phyloP scores from a whole-genome alignment of 1,140 invertebrate genomes.

The Dryas iulia region DNA sequence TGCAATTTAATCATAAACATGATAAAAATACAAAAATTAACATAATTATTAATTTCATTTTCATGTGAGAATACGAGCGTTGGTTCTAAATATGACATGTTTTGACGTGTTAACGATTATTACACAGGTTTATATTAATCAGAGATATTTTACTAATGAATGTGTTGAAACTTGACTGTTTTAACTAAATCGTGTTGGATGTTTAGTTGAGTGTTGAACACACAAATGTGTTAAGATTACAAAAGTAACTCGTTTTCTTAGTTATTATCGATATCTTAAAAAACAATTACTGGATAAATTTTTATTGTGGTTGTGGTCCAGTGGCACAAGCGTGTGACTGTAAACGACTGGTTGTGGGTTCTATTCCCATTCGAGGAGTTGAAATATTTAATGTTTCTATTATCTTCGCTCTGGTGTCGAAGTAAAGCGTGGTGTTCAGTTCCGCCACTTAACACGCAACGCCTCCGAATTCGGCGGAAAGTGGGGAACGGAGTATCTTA shows the following conservation, averaged over 20 bases:
- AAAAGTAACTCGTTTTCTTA: not conserved
- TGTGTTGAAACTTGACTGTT: conserved; percentile 36
- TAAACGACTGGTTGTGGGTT: too few relatives aligned
- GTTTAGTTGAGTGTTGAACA: not conserved
- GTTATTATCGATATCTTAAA: not conserved
- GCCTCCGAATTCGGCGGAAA: too few relatives aligned
- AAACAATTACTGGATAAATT: too few relatives aligned
- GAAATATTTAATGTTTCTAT: too few relatives aligned
- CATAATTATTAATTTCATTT: conserved; percentile 51
- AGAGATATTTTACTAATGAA: conserved; percentile 45
- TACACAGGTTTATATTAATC: conserved; percentile 44
- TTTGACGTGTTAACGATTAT: conserved; percentile 62
- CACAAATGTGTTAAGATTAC: not conserved
- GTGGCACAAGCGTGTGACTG: too few relatives aligned
- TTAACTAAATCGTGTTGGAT: conserved; percentile 7
- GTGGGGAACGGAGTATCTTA: too few relatives aligned
- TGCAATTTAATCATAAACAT: conserved; percentile 40
- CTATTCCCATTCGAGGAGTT: too few relatives aligned
- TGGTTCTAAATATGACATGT: conserved; percentile 60
- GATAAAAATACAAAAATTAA: conserved; percentile 46
- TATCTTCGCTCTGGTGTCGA: too few relatives aligned
- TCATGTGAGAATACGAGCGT: conserved; percentile 43
- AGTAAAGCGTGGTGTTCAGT: too few relatives aligned
- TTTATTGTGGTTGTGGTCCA: too few relatives aligned
- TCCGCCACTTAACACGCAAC: too few relatives aligned